Conservation (phyloP, 1,140 invertebrate genomes). For the Hetaerina americana region DNA sequence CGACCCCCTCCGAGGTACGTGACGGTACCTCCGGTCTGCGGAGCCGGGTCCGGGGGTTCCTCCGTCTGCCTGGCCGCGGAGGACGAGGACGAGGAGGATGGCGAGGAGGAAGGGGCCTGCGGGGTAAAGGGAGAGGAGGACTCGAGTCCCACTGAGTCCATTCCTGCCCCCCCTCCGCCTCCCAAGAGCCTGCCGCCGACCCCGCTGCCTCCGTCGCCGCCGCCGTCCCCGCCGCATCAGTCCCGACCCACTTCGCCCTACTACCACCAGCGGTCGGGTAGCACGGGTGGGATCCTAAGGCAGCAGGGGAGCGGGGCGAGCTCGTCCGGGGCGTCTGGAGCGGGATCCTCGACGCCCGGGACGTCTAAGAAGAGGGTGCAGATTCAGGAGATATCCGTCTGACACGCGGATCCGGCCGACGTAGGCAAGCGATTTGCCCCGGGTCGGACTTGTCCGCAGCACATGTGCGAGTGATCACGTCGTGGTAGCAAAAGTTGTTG, state of each 20-base stretch:
- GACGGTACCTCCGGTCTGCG: conserved; percentile 19
- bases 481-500: too few species aligned
- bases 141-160: conserved; percentile 30
- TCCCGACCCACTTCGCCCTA: conserved; percentile 14
- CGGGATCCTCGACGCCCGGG: neutral
- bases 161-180: conserved; percentile 39
- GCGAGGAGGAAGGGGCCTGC: conserved; percentile 31
- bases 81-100: conserved; percentile 31
- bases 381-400: conserved; percentile 78
- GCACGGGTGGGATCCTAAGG: conserved; percentile 40
- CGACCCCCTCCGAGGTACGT: neutral
- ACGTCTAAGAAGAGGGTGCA: conserved; percentile 70
- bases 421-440: too few species aligned
- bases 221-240: conserved; percentile 23
- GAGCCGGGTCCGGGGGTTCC: conserved; percentile 23
- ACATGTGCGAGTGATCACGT: too few species aligned
- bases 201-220: conserved; percentile 8
- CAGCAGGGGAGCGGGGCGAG: conserved; percentile 35
- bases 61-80: conserved; percentile 32
- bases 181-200: conserved; percentile 38
- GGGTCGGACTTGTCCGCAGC: too few species aligned
- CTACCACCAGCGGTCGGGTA: neutral
- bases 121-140: conserved; percentile 24
- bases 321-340: neutral
- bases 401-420: conserved; percentile 25